Evolutionary conservation across 2,797 vertebrate species (phyloP).

Genomic region (Linurgus olivaceus): DNA sequence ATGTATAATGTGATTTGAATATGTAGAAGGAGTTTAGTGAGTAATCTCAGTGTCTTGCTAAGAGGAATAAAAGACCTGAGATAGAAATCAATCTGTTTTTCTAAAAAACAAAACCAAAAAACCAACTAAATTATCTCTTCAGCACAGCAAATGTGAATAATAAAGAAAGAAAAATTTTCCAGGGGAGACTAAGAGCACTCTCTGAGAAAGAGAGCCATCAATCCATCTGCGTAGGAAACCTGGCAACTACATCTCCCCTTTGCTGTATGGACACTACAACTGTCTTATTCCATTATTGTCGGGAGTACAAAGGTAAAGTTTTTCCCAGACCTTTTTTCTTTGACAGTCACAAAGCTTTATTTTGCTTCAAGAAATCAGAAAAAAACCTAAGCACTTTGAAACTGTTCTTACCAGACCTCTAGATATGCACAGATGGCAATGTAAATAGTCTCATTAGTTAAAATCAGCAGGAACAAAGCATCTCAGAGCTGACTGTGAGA

Average conservation of each 20-base stretch:
- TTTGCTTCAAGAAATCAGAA: neutral
- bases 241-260: neutral
- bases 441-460: constrained; percentile 16
- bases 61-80: neutral
- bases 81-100: neutral
- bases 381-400: neutral
- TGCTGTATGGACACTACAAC: neutral
- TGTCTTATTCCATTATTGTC: neutral
- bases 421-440: neutral
- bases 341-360: neutral
- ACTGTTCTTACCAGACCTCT: neutral
- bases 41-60: neutral
- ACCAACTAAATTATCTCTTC: neutral
- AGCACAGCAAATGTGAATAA: neutral
- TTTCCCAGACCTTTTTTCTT: neutral
- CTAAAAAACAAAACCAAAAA: neutral
- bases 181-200: neutral
- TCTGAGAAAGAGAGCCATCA: neutral
- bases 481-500: neutral
- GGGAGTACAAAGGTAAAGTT: neutral
- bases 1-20: neutral
- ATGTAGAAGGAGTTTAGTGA: neutral
- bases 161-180: neutral
- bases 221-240: neutral
- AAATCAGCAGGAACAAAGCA: neutral